Evolutionary conservation across 2,113 vertebrate genomes (phyloP), one percentile per base, ranked within the genome.

Genomic region (Peromyscus californicus): DNA sequence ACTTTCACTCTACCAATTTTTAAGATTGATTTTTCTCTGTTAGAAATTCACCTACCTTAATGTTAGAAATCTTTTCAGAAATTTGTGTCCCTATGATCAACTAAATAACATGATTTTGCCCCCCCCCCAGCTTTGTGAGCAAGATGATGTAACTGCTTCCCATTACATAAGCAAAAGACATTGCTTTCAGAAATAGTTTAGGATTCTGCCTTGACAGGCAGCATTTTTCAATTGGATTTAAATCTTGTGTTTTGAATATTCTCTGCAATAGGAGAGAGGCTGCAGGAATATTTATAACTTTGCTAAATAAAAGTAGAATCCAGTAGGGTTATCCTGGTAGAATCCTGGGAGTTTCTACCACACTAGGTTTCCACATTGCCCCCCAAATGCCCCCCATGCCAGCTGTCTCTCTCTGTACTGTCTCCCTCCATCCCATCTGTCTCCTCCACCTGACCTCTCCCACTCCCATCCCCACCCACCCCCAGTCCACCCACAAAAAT

Each of bases 11-110:
- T 48, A 39, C 26, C 31, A 76, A 83, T 24, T 95, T 86, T 78
- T 79, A 75, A 92, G 84, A 90, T 13, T 69, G 54, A 98, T 97
- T 97, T 97, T 94, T 26, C 9, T 96, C 59, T 97, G 67, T 90
- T 97, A 96, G 67, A 8, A 97, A 92, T 65, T 1, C 2, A 86
- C 82, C 92, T 95, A 75, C 45, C 85, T 67, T 94, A 98, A 96
- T 95, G 36, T 94, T 80, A 95, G 86, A 97, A 91, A 33, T 10
- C 65, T 86, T 98, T 97, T 93, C n/a, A 97, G 91, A 98, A 97
- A 88, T 70, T 90, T 92, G 36, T 69, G 67, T 83, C 95, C 36
- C 33, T 89, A 45, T 29, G 91, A 92, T 89, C 75, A 95, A 22
- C 7, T 94, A 88, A 97, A 36, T 91, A 78, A 39, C 33, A 45